phyloP scores from a whole-genome alignment of 2,113 vertebrate genomes.

The Sander lucioperca region DNA sequence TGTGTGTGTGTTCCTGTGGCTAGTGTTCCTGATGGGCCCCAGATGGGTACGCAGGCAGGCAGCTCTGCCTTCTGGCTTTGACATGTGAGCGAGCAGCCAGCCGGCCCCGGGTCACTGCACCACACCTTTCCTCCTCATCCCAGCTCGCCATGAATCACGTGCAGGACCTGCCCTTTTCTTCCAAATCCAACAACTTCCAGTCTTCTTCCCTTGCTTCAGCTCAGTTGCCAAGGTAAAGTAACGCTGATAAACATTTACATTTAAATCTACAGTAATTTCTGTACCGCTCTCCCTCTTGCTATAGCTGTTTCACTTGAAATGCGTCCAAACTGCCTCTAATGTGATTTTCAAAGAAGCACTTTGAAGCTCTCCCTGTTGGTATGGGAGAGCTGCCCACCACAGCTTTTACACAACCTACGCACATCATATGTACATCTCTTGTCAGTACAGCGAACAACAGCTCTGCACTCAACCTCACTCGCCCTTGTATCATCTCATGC shows the following conservation, averaged over 20 bases:
- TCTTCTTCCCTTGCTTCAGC: neutral
- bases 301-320: constrained; percentile 36
- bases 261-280: neutral
- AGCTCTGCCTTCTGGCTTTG: constrained; percentile 75
- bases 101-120: constrained; percentile 63
- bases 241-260: neutral
- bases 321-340: constrained; percentile 55
- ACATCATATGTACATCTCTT: constrained; percentile 59
- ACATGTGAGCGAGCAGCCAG: constrained; percentile 70
- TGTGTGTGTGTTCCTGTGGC: constrained; percentile 30
- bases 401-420: constrained; percentile 62
- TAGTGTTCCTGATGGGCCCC: constrained; percentile 65
- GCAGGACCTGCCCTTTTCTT: constrained; percentile 2
- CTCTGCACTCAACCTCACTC: constrained; percentile 46
- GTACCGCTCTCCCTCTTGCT: neutral
- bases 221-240: neutral
- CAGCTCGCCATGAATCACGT: neutral
- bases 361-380: constrained; percentile 63
- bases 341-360: constrained; percentile 58
- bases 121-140: constrained; percentile 59
- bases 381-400: constrained; percentile 59
- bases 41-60: constrained; percentile 72
- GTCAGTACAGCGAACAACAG: constrained; percentile 7
- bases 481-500: constrained; percentile 24
- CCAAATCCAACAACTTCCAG: neutral